Conservation (phyloP, 2,888 invertebrate genomes). For the Andricus quercusramuli region DNA sequence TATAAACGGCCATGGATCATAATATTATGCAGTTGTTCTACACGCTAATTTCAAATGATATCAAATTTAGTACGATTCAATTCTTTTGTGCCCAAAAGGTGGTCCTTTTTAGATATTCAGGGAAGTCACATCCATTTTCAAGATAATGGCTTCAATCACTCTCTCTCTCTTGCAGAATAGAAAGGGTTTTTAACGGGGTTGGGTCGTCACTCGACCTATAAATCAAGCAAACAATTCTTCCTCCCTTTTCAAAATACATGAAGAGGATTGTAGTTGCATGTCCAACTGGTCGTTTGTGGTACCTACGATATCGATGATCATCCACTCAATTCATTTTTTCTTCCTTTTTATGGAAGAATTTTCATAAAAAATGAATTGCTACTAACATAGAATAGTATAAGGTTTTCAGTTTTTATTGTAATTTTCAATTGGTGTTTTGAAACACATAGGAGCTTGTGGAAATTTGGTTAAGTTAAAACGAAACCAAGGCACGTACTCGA, state of each 20-base stretch:
- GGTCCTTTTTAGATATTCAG: not conserved
- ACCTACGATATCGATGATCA: slow-evolving; percentile 51
- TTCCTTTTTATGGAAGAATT: not conserved
- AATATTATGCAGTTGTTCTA: no score
- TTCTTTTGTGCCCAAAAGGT: not conserved
- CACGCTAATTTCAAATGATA: not conserved
- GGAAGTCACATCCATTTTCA: slow-evolving; percentile 39
- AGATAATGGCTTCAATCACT: slow-evolving; percentile 47
- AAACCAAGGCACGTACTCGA: slow-evolving; percentile 77
- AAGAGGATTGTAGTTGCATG: slow-evolving; percentile 64
- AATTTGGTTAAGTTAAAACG: slow-evolving; percentile 67
- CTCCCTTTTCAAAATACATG: slow-evolving; percentile 58
- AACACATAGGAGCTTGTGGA: slow-evolving; percentile 42
- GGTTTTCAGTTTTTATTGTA: no score
- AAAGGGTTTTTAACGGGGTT: slow-evolving; percentile 64
- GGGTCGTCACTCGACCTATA: slow-evolving; percentile 63
- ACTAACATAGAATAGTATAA: not conserved
- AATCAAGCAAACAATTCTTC: slow-evolving; percentile 71
- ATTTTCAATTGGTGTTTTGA: no score
- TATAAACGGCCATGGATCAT: not conserved
- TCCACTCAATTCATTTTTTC: no score
- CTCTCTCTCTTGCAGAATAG: slow-evolving; percentile 48
- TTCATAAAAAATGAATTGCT: not conserved
- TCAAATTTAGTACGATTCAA: not conserved
- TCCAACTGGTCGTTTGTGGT: slow-evolving; percentile 72